Evolutionary conservation across 64 coral and sea anemone genomes (phyloP).

Genomic region (Actinia tenebrosa): DNA sequence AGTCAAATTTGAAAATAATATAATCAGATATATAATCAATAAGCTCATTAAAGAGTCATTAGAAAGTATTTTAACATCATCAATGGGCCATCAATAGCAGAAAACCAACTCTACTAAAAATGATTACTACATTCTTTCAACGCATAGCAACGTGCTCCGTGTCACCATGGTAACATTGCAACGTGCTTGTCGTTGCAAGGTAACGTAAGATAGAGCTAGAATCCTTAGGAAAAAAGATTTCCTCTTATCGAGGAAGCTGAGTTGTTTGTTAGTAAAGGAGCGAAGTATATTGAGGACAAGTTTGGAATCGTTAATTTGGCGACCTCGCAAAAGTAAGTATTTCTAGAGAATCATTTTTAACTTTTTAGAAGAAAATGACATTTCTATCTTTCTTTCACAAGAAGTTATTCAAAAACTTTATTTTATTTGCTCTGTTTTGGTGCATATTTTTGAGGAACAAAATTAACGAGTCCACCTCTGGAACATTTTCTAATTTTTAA

Average conservation of each 20-base stretch:
- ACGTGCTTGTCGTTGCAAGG: not conserved
- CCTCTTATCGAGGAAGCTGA: not conserved
- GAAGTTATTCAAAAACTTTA: too few species aligned
- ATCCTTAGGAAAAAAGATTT: not conserved
- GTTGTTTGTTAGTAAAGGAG: not conserved
- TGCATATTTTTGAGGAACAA: too few species aligned
- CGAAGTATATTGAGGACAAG: not conserved
- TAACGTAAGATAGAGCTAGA: not conserved
- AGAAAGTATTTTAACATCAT: not conserved
- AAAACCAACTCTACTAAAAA: too few species aligned
- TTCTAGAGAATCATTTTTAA: not conserved
- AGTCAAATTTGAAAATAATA: not conserved
- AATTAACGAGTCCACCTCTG: too few species aligned
- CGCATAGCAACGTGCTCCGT: not conserved
- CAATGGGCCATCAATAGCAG: not conserved
- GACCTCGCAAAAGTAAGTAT: not conserved
- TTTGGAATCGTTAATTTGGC: not conserved
- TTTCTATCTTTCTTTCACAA: too few species aligned
- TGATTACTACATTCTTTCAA: not conserved
- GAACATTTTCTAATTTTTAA: too few species aligned
- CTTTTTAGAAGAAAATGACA: not conserved
- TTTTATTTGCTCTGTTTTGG: too few species aligned
- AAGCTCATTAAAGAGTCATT: not conserved
- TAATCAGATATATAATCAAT: not conserved
- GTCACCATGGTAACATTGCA: not conserved